Conservation (phyloP, 2,888 invertebrate genomes). For the Eudemis profundana region DNA sequence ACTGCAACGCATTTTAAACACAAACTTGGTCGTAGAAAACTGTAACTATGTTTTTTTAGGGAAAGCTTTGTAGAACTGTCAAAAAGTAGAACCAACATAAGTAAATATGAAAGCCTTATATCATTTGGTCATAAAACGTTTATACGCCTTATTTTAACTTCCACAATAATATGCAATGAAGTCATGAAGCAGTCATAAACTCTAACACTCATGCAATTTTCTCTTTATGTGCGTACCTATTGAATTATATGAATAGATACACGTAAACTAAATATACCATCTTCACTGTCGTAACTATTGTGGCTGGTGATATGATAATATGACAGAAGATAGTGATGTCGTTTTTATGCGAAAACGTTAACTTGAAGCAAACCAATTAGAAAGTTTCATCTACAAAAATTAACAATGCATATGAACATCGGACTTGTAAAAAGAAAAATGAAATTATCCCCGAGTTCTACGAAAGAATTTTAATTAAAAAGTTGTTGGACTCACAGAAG, state of each 20-base stretch:
- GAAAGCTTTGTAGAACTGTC: too few species aligned
- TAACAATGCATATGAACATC: slow-evolving; percentile 49
- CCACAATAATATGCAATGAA: neutral
- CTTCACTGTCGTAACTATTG: neutral
- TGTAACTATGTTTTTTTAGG: neutral
- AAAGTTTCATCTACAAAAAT: slow-evolving; percentile 42
- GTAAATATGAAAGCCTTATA: neutral
- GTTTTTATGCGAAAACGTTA: slow-evolving; percentile 7
- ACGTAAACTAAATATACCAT: too few species aligned
- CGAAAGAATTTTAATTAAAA: slow-evolving; percentile 81
- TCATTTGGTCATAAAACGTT: neutral
- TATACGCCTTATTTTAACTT: neutral
- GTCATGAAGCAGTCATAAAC: neutral
- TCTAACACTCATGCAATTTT: neutral
- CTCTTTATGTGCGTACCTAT: neutral
- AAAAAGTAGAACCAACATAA: too few species aligned
- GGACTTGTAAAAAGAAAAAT: slow-evolving; percentile 62
- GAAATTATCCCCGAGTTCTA: slow-evolving; percentile 68
- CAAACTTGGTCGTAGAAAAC: neutral
- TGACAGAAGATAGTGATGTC: neutral
- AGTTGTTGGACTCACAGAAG: slow-evolving; percentile 70
- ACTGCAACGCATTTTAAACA: neutral
- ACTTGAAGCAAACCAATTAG: slow-evolving; percentile 39
- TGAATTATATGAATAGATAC: neutral
- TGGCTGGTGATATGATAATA: neutral